Conservation (phyloP, 1,140 invertebrate species). For the Sinonovacula constricta region DNA sequence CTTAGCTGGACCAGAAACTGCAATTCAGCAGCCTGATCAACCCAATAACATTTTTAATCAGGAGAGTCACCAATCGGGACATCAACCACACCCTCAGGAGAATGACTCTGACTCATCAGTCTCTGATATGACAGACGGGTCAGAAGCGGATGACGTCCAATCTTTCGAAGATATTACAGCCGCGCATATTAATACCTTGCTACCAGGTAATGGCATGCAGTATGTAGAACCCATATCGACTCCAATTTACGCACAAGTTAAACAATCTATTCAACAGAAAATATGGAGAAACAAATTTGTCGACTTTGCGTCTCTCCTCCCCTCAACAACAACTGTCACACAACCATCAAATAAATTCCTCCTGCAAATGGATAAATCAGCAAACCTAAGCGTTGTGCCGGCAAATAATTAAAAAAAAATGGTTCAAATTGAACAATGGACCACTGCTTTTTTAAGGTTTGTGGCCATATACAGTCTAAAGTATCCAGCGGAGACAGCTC, state of each 20-base stretch:
- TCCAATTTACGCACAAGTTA: background rate
- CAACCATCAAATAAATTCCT: background rate
- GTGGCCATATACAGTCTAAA: background rate
- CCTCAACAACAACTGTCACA: background rate
- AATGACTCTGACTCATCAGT: too few relatives aligned
- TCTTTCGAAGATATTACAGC: too few relatives aligned
- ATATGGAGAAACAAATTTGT: slow-evolving; percentile 31
- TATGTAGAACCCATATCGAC: background rate
- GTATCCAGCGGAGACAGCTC: background rate
- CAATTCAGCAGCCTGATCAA: too few relatives aligned
- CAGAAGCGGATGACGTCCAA: too few relatives aligned
- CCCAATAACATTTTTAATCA: too few relatives aligned
- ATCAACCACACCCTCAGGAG: too few relatives aligned
- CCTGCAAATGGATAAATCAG: slow-evolving; percentile 9
- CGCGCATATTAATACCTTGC: too few relatives aligned
- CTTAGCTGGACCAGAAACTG: too few relatives aligned
- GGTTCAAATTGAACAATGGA: background rate
- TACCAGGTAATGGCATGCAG: background rate
- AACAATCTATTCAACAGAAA: slow-evolving; percentile 1
- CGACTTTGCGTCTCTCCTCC: slow-evolving; percentile 11
- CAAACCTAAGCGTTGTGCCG: background rate
- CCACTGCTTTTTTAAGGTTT: slow-evolving; percentile 15
- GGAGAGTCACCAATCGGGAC: too few relatives aligned
- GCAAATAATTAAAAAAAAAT: background rate
- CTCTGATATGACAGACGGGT: too few relatives aligned